Evolutionary conservation across 2,797 vertebrate species (phyloP).

Genomic region (Enteromius paludinosus): DNA sequence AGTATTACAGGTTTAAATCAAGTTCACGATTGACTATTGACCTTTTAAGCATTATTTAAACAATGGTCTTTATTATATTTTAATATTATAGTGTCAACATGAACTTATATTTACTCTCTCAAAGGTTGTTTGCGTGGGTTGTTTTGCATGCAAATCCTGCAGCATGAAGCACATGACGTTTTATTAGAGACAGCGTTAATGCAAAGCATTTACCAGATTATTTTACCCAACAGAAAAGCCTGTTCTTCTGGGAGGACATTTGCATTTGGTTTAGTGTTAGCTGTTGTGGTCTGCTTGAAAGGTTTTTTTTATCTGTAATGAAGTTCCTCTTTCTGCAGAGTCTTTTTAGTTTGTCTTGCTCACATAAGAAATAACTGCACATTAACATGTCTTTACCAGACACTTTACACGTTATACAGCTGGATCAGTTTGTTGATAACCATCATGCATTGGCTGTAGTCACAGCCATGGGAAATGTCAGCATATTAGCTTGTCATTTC

Average conservation of each 20-base stretch:
- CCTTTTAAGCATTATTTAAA: neutral
- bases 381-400: neutral
- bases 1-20: neutral
- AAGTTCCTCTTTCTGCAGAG: slow-evolving; percentile 16
- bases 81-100: neutral
- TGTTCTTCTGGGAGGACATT: slow-evolving; percentile 13
- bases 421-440: neutral
- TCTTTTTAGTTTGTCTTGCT: neutral
- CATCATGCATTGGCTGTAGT: neutral
- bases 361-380: neutral
- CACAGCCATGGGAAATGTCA: neutral
- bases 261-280: slow-evolving; percentile 17
- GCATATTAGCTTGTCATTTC: neutral
- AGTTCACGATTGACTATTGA: neutral
- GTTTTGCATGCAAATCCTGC: slow-evolving; percentile 20
- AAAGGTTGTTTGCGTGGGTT: neutral
- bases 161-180: neutral
- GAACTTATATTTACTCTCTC: neutral
- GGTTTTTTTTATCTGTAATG: neutral
- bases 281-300: neutral
- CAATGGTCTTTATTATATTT: neutral
- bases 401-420: neutral
- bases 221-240: neutral
- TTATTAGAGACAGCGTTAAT: slow-evolving; percentile 2
- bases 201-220: slow-evolving; percentile 31